A percentile compares a stretch with the other conserved stretches of the same genome.
These are phyloP conservation scores for Spatulosminthurus flaviceps DNA, from an alignment of 2,888 invertebrate genomes.

Conservation along the genomic window DNA sequence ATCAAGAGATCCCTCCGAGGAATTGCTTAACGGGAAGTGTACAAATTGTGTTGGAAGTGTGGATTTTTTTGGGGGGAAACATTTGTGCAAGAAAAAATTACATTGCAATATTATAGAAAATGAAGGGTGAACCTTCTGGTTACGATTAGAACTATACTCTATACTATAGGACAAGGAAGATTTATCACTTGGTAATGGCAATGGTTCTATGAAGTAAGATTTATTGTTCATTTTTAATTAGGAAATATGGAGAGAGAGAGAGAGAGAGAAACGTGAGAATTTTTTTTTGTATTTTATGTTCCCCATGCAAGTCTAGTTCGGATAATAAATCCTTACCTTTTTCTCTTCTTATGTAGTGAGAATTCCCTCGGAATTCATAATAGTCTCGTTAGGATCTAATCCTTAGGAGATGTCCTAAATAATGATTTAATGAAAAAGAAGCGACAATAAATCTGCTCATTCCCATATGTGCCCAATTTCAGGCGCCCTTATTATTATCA, in stretches of 20 bases:
- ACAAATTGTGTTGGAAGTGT: too few relatives aligned
- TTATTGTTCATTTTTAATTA: conserved; percentile 10
- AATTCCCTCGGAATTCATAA: neutral
- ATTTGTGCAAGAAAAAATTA: too few relatives aligned
- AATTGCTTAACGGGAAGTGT: too few relatives aligned
- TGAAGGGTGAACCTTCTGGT: too few relatives aligned
- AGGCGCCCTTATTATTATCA: neutral
- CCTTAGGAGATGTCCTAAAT: conserved; percentile 2
- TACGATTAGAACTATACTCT: too few relatives aligned
- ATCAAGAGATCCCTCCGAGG: too few relatives aligned
- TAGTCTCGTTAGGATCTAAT: neutral
- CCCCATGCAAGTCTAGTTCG: neutral
- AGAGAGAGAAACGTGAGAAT: neutral
- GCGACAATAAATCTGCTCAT: conserved; percentile 18
- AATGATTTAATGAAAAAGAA: conserved; percentile 35
- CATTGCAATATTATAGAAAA: too few relatives aligned
- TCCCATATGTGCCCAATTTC: neutral
- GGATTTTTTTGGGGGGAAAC: too few relatives aligned
- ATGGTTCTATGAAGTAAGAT: neutral
- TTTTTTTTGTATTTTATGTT: neutral
- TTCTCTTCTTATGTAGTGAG: neutral
- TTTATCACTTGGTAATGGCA: neutral
- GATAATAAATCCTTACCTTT: neutral
- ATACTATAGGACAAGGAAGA: neutral
- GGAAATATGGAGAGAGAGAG: neutral